Conservation (phyloP, 2,113 vertebrate genomes). For the Aegotheles bennettii region DNA sequence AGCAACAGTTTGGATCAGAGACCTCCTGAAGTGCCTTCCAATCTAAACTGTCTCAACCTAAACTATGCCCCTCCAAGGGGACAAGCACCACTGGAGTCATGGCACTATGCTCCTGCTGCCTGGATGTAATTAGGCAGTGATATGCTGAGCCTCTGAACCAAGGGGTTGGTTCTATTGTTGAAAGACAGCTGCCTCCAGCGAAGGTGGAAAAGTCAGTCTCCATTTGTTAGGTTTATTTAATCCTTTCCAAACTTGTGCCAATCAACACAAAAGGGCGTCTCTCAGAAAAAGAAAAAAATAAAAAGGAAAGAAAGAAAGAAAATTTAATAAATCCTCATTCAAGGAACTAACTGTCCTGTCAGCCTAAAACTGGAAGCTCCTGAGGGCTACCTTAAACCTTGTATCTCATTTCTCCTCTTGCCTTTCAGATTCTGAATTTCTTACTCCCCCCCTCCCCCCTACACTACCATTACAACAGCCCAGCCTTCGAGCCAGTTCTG, state of each 20-base stretch:
- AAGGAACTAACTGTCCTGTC: not conserved
- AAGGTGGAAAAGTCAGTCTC: conserved; percentile 13
- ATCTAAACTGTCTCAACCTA: not conserved
- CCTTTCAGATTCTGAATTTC: not conserved
- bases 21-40: not conserved
- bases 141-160: not conserved
- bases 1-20: not conserved
- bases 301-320: no score
- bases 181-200: conserved; percentile 14
- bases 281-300: not conserved
- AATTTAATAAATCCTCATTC: not conserved
- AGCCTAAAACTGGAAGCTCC: not conserved
- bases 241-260: conserved; percentile 14
- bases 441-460: not conserved
- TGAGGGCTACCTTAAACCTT: not conserved
- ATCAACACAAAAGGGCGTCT: conserved; percentile 25
- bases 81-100: not conserved
- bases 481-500: not conserved
- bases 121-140: not conserved
- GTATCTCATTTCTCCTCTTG: not conserved
- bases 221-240: conserved; percentile 14
- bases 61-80: not conserved
- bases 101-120: not conserved
- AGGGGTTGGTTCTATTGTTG: not conserved
- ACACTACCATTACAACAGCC: not conserved